Evolutionary conservation across 2,888 invertebrate species (phyloP).

Genomic region (Diplazon laetatorius): DNA sequence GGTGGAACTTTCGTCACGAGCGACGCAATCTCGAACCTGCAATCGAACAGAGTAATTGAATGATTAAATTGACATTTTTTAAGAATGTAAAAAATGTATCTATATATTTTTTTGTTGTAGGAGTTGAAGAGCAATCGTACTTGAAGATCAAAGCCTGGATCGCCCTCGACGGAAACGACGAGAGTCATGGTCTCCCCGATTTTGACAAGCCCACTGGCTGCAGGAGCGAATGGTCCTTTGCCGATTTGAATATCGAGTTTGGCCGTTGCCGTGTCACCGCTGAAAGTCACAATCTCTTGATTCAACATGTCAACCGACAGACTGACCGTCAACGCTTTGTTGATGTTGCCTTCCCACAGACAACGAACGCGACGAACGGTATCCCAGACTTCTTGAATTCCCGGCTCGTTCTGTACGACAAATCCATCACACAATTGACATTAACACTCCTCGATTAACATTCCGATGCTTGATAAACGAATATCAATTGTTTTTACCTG

Average conservation of each 20-base stretch:
- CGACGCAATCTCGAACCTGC: slow-evolving; percentile 89
- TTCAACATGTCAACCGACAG: slow-evolving; percentile 91
- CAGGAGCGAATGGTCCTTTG: slow-evolving; percentile 89
- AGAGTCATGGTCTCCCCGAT: slow-evolving; percentile 92
- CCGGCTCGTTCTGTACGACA: slow-evolving; percentile 87
- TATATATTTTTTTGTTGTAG: too few relatives aligned
- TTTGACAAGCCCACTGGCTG: slow-evolving; percentile 90
- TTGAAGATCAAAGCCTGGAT: slow-evolving; percentile 90
- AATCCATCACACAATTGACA: background rate
- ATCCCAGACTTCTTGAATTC: slow-evolving; percentile 91
- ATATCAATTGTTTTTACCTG: slow-evolving; percentile 71
- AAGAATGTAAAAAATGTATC: too few relatives aligned
- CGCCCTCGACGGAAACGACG: slow-evolving; percentile 91
- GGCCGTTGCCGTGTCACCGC: slow-evolving; percentile 92
- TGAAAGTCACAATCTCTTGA: slow-evolving; percentile 91
- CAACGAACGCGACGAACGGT: slow-evolving; percentile 90
- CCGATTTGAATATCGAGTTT: slow-evolving; percentile 90
- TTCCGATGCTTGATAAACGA: background rate
- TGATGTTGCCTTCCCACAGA: slow-evolving; percentile 91
- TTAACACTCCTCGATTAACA: background rate
- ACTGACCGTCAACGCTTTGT: slow-evolving; percentile 89
- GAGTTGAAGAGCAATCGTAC: slow-evolving; percentile 68
- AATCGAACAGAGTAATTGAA: background rate
- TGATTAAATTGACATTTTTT: too few relatives aligned
- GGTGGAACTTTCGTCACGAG: slow-evolving; percentile 87